Base-by-base conservation (phyloP, 2,888 invertebrate species). In the Eulithis testata region DNA sequence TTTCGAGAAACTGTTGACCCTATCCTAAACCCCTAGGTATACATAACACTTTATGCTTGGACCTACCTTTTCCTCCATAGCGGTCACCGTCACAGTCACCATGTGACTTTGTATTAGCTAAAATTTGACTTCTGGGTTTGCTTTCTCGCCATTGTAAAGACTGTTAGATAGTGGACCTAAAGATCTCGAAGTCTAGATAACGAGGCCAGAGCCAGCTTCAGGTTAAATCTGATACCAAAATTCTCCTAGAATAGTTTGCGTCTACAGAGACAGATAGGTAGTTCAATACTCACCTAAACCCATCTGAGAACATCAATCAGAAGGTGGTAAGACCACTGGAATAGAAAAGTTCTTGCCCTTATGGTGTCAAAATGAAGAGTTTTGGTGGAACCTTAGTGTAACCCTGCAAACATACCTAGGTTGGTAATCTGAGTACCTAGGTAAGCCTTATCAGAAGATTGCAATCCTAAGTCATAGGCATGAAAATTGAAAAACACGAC, bases 391-490 rank as follows among this genome's bases (percentile, higher is more conserved):
- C 64, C 58, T 51, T 27, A 53, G 12, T 58, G 8, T 40, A 27
- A 11, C 62, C 37, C 66, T 55, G 50, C 11, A 53, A 11, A 11
- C 14, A 21, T 21, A 21, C 21, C 21, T 1, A 21, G 21, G 21
- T 21, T 21, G 21, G 21, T 21, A 21, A 21, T 21, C 49, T 11
- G 8, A 40, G 40, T 40, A 40, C 40, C 9, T 40, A 9, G 9
- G 9, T 49, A 21, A 8, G 11, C 54, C 40, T 59, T 66, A 66
- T 66, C 66, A 62, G 62, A 66, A 59, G 54, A 59, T 62, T 66
- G 40, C 47, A 55, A 62, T 54, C 54, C 37, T 27, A 21, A 27
- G 50, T 54, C 51, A 57, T n/a, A 31, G 62, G 58, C 66, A 59
- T 62, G 43, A 44, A 50, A 51, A 59, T 51, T 21, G 45, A 62